Conservation (phyloP, 1,140 invertebrate genomes). For the Zaprionus tsacasi region DNA sequence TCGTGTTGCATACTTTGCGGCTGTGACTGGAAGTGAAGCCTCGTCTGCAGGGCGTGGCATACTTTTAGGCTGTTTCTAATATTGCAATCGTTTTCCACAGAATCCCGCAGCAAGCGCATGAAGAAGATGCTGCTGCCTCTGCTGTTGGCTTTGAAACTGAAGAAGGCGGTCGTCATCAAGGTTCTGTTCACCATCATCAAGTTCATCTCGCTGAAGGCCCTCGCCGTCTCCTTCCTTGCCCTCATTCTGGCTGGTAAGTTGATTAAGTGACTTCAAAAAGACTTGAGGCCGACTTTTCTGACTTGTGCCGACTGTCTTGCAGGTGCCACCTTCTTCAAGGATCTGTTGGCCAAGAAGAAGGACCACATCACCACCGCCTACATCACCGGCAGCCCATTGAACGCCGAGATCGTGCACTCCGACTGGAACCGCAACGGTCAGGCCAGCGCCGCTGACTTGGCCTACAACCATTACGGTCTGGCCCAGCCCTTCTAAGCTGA, state of each 20-base stretch:
- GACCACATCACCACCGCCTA: constrained; percentile 84
- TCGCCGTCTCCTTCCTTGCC: constrained; percentile 87
- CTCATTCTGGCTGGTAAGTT: constrained; percentile 85
- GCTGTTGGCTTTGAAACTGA: constrained; percentile 87
- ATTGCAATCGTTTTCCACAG: constrained; percentile 69
- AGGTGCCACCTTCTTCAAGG: constrained; percentile 84
- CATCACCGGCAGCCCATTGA: constrained; percentile 83
- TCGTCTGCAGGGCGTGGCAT: constrained; percentile 20
- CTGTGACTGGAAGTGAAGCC: constrained; percentile 13
- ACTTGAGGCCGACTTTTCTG: constrained; percentile 5
- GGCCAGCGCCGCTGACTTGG: constrained; percentile 75
- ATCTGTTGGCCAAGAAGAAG: constrained; percentile 83
- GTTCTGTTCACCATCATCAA: constrained; percentile 87
- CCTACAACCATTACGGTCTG: constrained; percentile 83
- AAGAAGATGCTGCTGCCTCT: constrained; percentile 87
- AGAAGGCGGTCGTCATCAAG: constrained; percentile 87
- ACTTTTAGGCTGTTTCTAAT: constrained; percentile 42
- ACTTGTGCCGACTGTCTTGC: neutral
- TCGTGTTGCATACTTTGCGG: constrained; percentile 57
- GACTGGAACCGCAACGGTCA: constrained; percentile 84
- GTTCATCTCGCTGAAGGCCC: constrained; percentile 87
- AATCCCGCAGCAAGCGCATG: constrained; percentile 86
- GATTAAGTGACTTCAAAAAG: constrained; percentile 36
- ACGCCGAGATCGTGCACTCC: constrained; percentile 83
- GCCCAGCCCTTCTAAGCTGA: constrained; percentile 78